A percentile compares a stretch with the other conserved stretches of the same genome.
These are phyloP conservation scores for Halyomorpha halys DNA, from an alignment of 1,140 invertebrate species.

Conservation along the genomic window DNA sequence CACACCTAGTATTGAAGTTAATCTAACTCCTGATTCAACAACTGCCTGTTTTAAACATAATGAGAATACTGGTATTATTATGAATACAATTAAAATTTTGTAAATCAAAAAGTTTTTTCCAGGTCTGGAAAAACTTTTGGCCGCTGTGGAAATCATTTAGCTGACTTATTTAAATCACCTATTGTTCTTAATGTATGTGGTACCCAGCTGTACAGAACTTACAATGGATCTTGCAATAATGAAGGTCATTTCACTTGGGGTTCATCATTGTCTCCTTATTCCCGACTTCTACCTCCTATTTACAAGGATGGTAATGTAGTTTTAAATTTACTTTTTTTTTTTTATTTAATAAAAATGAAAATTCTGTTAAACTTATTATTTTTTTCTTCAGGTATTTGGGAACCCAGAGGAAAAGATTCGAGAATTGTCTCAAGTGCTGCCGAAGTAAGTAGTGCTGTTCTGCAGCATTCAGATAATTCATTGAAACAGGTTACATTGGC, in stretches of 20 bases:
- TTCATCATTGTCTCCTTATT: background rate
- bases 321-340: background rate
- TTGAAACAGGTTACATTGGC: background rate
- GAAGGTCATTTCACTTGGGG: slow-evolving; percentile 4
- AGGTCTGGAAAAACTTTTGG: background rate
- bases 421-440: background rate
- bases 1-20: no score
- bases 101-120: slow-evolving; percentile 8
- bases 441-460: background rate
- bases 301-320: slow-evolving; percentile 4
- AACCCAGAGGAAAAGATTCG: background rate
- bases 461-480: background rate
- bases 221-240: slow-evolving; percentile 4
- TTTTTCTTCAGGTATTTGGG: slow-evolving; percentile 1
- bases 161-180: background rate
- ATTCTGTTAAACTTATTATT: no score
- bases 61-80: no score
- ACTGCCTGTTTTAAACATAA: no score
- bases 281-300: background rate
- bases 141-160: background rate
- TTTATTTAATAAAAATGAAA: no score
- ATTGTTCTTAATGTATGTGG: background rate
- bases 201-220: background rate
- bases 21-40: no score
- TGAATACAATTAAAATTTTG: background rate